Evolutionary conservation across 2,113 vertebrate species (phyloP).

Genomic region (Nycticebus coucang): DNA sequence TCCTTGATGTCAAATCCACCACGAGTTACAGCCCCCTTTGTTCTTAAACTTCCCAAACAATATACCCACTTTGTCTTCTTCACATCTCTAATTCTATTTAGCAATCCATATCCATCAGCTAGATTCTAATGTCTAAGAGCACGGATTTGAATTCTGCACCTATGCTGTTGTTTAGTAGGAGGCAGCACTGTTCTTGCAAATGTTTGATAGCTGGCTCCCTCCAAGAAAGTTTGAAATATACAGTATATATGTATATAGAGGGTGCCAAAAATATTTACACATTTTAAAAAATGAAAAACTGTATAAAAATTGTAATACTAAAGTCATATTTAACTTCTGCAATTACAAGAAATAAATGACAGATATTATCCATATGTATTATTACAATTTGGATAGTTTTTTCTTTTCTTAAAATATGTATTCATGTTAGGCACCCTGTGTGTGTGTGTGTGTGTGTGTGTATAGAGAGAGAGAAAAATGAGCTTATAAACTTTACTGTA

Average conservation of each 20-base stretch:
- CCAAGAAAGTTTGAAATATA: neutral
- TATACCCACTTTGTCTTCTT: neutral
- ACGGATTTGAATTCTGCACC: neutral
- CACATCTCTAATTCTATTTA: neutral
- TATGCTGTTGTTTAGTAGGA: neutral
- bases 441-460: too few relatives aligned
- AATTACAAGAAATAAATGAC: too few relatives aligned
- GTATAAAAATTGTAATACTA: too few relatives aligned
- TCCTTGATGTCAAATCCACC: neutral
- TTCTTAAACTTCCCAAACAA: neutral
- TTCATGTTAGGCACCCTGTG: too few relatives aligned
- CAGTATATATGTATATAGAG: neutral
- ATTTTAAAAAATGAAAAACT: too few relatives aligned
- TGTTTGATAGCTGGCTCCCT: neutral
- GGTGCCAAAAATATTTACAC: too few relatives aligned
- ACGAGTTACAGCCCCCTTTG: neutral
- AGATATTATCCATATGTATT: too few relatives aligned
- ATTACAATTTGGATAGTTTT: too few relatives aligned
- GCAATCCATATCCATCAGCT: neutral
- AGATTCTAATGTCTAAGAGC: neutral
- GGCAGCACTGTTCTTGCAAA: neutral
- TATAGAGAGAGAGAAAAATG: neutral
- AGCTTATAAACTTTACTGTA: neutral
- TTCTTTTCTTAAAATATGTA: too few relatives aligned
- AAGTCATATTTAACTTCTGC: too few relatives aligned